Conservation (phyloP, 2,797 vertebrate species). For the Girardinus metallicus region DNA sequence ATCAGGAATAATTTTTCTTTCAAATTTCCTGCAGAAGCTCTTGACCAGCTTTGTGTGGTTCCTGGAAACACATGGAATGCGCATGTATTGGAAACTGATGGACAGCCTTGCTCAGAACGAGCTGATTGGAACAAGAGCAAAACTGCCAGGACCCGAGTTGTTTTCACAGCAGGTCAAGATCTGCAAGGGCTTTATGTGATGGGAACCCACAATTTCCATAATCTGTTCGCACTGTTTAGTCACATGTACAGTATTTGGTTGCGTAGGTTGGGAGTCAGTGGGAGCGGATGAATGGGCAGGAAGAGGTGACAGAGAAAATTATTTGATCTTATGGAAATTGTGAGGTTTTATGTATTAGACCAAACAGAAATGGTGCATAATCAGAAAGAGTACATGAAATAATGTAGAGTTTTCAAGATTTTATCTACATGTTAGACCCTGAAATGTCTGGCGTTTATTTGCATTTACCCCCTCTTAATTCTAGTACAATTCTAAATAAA, state of each 20-base stretch:
- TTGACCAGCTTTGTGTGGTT: neutral
- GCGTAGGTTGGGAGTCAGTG: constrained; percentile 24
- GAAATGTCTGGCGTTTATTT: neutral
- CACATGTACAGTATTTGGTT: constrained; percentile 17
- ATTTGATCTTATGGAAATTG: neutral
- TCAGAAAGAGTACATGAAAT: neutral
- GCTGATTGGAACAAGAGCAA: constrained; percentile 23
- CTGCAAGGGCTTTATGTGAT: constrained; percentile 45
- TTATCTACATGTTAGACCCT: neutral
- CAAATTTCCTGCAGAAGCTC: constrained; percentile 5
- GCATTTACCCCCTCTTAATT: neutral
- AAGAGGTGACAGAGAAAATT: constrained; percentile 24
- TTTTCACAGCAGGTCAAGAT: constrained; percentile 41
- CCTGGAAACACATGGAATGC: neutral
- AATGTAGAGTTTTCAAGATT: neutral
- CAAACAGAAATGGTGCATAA: neutral
- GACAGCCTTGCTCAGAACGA: constrained; percentile 25
- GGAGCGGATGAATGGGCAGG: constrained; percentile 12
- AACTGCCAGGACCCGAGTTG: constrained; percentile 24
- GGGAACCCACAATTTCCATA: constrained; percentile 41
- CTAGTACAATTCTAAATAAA: neutral
- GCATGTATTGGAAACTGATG: constrained; percentile 13
- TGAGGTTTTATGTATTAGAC: neutral
- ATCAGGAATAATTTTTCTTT: neutral
- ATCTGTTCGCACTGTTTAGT: constrained; percentile 26